Base-by-base conservation (phyloP, 2,113 vertebrate genomes). In the Phrynosoma blainvillii region DNA sequence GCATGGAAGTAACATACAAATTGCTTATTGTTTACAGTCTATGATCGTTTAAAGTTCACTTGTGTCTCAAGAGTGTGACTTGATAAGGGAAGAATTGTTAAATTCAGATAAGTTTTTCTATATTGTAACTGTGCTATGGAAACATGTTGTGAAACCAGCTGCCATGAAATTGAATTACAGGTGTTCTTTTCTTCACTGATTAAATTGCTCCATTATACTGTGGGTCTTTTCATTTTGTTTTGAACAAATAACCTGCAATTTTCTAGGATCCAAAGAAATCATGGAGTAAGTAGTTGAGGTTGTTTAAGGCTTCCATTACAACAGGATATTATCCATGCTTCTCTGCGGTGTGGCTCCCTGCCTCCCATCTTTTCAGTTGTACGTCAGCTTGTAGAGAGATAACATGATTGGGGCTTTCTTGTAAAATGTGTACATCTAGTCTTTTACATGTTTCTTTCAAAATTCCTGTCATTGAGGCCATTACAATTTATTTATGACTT, bases 91-190 rank as follows among this genome's bases (percentile, higher is more conserved):
- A 90, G 92, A 89, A 90, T 89, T 90, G 89, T 90, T 93, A 25
- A 52, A 5, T 87, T 88, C 79, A 86, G 85, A 91, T 88, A 93
- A 82, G 89, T 94, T 95, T 62, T 93, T 83, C 93, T 89, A 0
- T 95, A 94, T 94, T 93, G 27, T 93, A 92, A 84, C 65, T 0
- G 54, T 90, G 86, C 92, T 93, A 92, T 42, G 91, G 90, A 91
- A 94, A 92, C 93, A 87, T 94, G 92, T 96, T 95, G 92, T 95
- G 95, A 96, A 96, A 95, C 90, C 92, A 96, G 93, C 94, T 95
- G 95, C 96, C 96, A 96, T 96, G 96, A 96, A 97, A 96, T 96
- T 97, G 96, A 97, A 97, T 97, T 97, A 97, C 92, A 96, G 96
- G 94, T 97, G 94, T 93, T 84, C 71, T 94, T 91, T 94, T 96